These are phyloP conservation scores for Tanytarsus gracilentus DNA, from an alignment of 2,888 invertebrate genomes.

Conservation along the genomic window DNA sequence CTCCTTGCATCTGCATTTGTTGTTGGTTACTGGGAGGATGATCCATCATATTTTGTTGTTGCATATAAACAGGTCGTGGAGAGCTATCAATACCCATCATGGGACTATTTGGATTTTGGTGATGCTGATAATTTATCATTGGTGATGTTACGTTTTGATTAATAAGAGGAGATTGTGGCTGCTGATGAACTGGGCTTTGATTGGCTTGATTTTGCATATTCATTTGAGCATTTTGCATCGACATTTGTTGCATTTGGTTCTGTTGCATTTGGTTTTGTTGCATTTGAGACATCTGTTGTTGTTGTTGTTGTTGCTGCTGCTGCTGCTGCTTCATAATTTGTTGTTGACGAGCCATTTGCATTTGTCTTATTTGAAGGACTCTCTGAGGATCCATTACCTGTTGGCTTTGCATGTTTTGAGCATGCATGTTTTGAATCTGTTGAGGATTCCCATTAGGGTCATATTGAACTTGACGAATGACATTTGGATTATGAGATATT, in stretches of 20 bases:
- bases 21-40: constrained; percentile 35
- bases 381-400: constrained; percentile 39
- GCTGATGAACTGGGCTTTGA: constrained; percentile 39
- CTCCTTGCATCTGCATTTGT: constrained; percentile 33
- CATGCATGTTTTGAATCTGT: constrained; percentile 31
- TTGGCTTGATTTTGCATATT: constrained; percentile 36
- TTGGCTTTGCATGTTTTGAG: constrained; percentile 38
- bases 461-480: constrained; percentile 35
- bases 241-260: constrained; percentile 32
- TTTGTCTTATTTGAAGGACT: constrained; percentile 38
- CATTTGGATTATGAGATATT: constrained; percentile 41
- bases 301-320: constrained; percentile 38
- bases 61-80: constrained; percentile 34
- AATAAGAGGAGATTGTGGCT: constrained; percentile 43
- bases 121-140: constrained; percentile 46
- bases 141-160: constrained; percentile 47
- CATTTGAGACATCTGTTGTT: constrained; percentile 45
- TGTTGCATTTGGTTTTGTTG: constrained; percentile 34
- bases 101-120: constrained; percentile 42
- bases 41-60: constrained; percentile 35
- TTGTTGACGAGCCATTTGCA: constrained; percentile 46
- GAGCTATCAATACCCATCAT: constrained; percentile 43
- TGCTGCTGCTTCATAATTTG: constrained; percentile 42
- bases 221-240: constrained; percentile 32
- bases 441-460: constrained; percentile 32